Percentiles rank a stretch among this genome's conserved stretches.
Conservation (phyloP, 2,113 vertebrate genomes). For the Peromyscus maniculatus region DNA sequence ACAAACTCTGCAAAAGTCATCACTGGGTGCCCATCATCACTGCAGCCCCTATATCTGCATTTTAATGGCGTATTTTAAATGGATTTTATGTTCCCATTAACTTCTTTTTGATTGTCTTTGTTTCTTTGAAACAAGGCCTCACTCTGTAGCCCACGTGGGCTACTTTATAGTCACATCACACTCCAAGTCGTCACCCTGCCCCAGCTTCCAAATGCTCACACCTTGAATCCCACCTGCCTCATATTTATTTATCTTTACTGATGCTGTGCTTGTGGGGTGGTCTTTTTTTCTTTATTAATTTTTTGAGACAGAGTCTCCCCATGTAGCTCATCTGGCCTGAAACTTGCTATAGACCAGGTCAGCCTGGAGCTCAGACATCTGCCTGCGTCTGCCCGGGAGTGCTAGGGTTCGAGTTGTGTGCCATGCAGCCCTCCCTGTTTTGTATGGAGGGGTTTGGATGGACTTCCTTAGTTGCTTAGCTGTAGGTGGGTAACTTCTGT, state of each 20-base stretch:
- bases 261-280: background rate
- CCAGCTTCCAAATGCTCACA: background rate
- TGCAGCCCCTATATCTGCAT: background rate
- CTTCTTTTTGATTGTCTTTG: background rate
- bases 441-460: too few relatives aligned
- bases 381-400: background rate
- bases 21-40: accelerated
- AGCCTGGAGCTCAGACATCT: too few relatives aligned
- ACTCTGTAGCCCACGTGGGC: background rate
- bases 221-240: background rate
- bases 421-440: background rate
- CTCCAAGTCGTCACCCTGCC: background rate
- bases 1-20: background rate
- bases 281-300: background rate
- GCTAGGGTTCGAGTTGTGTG: background rate
- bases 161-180: background rate
- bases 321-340: background rate
- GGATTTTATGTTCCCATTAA: background rate
- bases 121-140: background rate
- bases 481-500: background rate
- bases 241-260: background rate
- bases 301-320: background rate
- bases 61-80: background rate
- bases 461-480: background rate
- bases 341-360: background rate